Evolutionary conservation across 2,113 vertebrate species (phyloP).

Genomic region (Alligator mississippiensis): DNA sequence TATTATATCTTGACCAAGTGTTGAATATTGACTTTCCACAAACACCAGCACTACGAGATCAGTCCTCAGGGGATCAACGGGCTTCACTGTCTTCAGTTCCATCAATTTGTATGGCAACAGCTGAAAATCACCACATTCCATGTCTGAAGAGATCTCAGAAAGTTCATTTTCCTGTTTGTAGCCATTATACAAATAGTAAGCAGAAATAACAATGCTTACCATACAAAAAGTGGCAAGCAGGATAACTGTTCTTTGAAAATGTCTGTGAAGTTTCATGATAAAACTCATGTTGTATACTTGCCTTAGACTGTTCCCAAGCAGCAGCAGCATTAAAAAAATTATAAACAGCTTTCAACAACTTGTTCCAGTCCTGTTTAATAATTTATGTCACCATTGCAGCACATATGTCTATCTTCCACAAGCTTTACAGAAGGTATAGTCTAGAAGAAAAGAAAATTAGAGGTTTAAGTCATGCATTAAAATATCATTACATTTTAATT

Average conservation of each 20-base stretch:
- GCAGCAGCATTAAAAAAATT: constrained; percentile 66
- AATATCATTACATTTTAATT: neutral
- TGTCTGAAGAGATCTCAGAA: constrained; percentile 75
- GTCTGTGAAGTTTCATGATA: constrained; percentile 84
- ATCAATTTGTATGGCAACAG: constrained; percentile 60
- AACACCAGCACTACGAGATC: constrained; percentile 83
- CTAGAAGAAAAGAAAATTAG: constrained; percentile 74
- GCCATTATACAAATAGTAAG: constrained; percentile 84
- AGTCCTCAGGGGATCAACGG: constrained; percentile 68
- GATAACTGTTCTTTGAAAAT: constrained; percentile 85
- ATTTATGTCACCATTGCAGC: constrained; percentile 87
- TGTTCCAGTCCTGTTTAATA: constrained; percentile 66
- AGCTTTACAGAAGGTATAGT: constrained; percentile 55
- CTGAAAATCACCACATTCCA: constrained; percentile 78
- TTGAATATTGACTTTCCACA: constrained; percentile 86
- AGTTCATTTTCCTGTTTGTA: constrained; percentile 82
- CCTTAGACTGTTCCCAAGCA: constrained; percentile 43
- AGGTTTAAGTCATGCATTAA: constrained; percentile 8
- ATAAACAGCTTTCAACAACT: constrained; percentile 54
- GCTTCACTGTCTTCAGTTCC: constrained; percentile 70
- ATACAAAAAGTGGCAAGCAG: constrained; percentile 83
- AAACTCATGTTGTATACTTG: constrained; percentile 78
- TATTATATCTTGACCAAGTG: constrained; percentile 84
- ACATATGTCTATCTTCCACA: constrained; percentile 60
- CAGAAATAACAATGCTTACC: constrained; percentile 85